Evolutionary conservation across 92 coral and sea anemone species (phyloP), one percentile per base, ranked within the genome.

Genomic region (Isaurus tuberculatus): DNA sequence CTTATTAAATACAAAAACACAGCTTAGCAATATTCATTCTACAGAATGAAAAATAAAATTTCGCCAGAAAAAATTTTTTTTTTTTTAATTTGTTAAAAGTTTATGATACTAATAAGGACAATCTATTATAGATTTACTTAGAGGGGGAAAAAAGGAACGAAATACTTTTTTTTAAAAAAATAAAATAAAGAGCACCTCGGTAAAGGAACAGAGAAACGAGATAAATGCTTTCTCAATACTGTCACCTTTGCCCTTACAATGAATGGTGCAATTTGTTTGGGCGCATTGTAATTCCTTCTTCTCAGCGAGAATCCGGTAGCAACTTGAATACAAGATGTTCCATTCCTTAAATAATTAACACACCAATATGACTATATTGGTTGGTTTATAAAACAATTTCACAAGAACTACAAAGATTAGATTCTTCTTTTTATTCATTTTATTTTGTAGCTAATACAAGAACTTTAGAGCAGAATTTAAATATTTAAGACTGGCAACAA

Each of bases 221-320:
- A 84, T 61, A 19, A 79, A 53, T 64, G 40, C 46, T 79, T 83
- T 77, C 37, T 65, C 84, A 84, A 89, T 49, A 63, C 46, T 13
- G 92, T 89, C 87, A 89, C 89, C 89, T 86, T 89, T 89, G 83
- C 80, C 86, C 89, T 67, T 60, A 79, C 64, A 36, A 73, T 61
- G 83, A 81, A 89, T 80, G 69, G 74, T 29, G 23, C 82, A 65
- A 81, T 86, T 84, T 80, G 87, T 80, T 73, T 22, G 33, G 68
- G 33, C 20, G 84, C 87, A 80, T 81, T 73, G 36, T 79, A 80
- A 66, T 72, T 57, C 58, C 84, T 73, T 53, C 86, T 51, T 73
- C 87, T 89, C 83, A 48, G 65, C 48, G n/a, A 85, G 77, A 69
- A 44, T 48, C 67, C 66, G 34, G 66, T 9, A 37, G 44, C n/a